A percentile compares a stretch with the other conserved stretches of the same genome.
Conservation (phyloP, 2,888 invertebrate species). For the Mycalesis mineus region DNA sequence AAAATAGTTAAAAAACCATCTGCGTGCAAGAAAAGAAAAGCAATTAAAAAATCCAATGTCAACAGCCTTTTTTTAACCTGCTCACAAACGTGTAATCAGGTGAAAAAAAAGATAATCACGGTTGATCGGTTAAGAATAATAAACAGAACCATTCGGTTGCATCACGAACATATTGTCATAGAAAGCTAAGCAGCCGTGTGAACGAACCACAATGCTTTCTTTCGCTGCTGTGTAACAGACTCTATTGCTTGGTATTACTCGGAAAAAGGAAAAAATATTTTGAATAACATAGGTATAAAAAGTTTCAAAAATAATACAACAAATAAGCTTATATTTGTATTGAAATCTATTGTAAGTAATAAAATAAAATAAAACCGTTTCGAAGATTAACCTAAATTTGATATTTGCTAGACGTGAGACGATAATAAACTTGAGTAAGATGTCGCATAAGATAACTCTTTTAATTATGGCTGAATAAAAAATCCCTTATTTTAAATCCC, state of each 20-base stretch:
- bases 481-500: not conserved
- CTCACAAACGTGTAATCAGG: conserved; percentile 8
- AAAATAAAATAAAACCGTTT: too few relatives aligned
- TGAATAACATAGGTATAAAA: too few relatives aligned
- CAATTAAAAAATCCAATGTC: conserved; percentile 18
- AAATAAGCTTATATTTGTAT: too few relatives aligned
- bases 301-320: too few relatives aligned
- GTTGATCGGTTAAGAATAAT: conserved; percentile 20
- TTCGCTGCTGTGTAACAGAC: conserved; percentile 2
- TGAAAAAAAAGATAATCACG: conserved; percentile 18
- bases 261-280: not conserved
- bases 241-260: conserved; percentile 10
- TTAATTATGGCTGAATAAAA: not conserved
- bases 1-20: not conserved
- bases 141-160: conserved; percentile 16
- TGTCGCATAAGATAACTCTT: not conserved
- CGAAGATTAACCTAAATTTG: too few relatives aligned
- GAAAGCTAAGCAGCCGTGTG: conserved; percentile 23
- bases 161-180: conserved; percentile 27
- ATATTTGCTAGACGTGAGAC: too few relatives aligned
- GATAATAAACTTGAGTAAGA: not conserved
- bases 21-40: conserved; percentile 1
- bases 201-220: conserved; percentile 17
- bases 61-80: conserved; percentile 13
- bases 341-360: too few relatives aligned